Base-by-base conservation (phyloP, 2,797 vertebrate genomes). In the Buceros bicornis region DNA sequence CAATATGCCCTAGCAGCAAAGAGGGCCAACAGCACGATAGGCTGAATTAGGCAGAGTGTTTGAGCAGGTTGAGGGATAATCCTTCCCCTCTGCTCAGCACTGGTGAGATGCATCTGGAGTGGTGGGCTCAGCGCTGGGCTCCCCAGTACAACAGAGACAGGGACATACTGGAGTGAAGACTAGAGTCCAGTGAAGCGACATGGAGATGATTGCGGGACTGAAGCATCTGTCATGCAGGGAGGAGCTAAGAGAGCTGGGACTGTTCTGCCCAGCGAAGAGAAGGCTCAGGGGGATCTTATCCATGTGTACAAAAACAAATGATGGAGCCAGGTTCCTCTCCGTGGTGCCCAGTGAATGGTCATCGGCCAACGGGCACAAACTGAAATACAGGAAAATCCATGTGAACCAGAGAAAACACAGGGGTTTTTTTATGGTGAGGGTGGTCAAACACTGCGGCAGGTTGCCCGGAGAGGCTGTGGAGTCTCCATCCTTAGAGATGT, bases 341-440 rank as follows among this genome's bases (percentile, higher is more conserved):
- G 60, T 5, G 10, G 11, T n/a, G 20, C 45, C 7, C 33, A 42
- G 25, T 7, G 51, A 65, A 47, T 10, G 67, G 29, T 47, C 88
- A 67, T 43, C 48, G 56, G 21, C 18, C 18, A 33, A 56, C 0
- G 28, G 50, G n/a, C 67, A 61, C 70, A 29, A 66, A n/a, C 13
- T 31, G 42, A 82, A 82, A 85, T 6, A n/a, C 16, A 47, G n/a
- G 20, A 24, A 78, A 91, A 50, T 11, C 57, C n/a, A 53, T 1
- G 0, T 10, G 45, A 53, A 50, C 1, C 5, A 2, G n/a, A 64
- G 42, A 20, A 31, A 79, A 35, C 42, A 1, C 37, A 33, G 37
- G 37, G 1, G 0, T 4, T 4, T 6, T 43, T 54, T 53, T 17
- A 26, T 16, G 31, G 19, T 47, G 35, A 43, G 14, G 7, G 22